These are phyloP conservation scores for Melanchra persicariae DNA, from an alignment of 2,888 invertebrate species.

Conservation along the genomic window DNA sequence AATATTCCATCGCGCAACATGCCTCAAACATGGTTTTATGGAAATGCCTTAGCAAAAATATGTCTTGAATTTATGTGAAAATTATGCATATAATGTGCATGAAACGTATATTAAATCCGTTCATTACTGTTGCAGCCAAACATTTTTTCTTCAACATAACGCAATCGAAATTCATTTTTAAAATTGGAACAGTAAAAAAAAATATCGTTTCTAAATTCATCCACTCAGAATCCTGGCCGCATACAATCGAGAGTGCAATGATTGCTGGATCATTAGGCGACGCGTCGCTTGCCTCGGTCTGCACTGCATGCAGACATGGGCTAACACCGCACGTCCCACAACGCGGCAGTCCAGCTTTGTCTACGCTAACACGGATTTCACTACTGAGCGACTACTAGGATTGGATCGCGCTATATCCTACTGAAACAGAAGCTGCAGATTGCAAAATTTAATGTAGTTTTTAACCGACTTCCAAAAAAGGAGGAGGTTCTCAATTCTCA, in stretches of 20 bases:
- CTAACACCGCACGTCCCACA: conserved; percentile 47
- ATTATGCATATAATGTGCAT: conserved; percentile 32
- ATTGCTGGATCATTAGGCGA: conserved; percentile 57
- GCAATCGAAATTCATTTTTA: background rate
- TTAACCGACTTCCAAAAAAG: too few species aligned
- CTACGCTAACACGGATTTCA: conserved; percentile 50
- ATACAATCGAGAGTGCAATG: conserved; percentile 35
- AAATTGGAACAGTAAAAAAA: background rate
- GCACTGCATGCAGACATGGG: conserved; percentile 20
- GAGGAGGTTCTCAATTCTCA: too few species aligned
- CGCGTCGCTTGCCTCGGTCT: conserved; percentile 16
- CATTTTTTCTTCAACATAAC: background rate
- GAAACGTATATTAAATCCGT: conserved; percentile 16
- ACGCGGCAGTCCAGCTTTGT: conserved; percentile 41
- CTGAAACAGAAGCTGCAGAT: background rate
- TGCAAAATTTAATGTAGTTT: background rate
- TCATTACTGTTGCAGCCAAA: conserved; percentile 5
- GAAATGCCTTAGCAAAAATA: conserved; percentile 25
- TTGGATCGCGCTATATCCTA: conserved; percentile 13
- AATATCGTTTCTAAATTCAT: background rate
- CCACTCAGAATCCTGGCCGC: conserved; percentile 17
- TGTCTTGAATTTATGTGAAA: conserved; percentile 31
- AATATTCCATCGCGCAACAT: conserved; percentile 57
- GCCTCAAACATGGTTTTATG: conserved; percentile 36
- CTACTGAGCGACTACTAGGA: conserved; percentile 28